These are phyloP conservation scores for Chitala chitala DNA, from an alignment of 2,113 vertebrate genomes.

Conservation along the genomic window DNA sequence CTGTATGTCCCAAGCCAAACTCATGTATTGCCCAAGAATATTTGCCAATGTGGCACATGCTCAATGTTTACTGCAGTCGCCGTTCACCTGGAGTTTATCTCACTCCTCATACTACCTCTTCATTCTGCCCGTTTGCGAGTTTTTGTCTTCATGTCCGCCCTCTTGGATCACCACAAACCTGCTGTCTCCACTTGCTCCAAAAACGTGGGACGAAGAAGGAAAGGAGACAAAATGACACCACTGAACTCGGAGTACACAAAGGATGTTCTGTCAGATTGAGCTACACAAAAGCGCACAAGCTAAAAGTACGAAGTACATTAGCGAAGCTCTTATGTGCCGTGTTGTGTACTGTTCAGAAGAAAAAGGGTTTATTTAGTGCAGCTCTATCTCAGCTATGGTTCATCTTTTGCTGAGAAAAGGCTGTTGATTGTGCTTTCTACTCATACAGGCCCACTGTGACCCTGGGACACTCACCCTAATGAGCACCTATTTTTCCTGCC, in stretches of 20 bases:
- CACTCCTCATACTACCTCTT: background rate
- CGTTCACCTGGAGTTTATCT: background rate
- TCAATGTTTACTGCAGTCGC: background rate
- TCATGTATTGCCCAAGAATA: conserved; percentile 7
- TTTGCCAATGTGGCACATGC: background rate
- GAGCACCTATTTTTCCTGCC: background rate
- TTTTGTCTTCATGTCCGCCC: background rate
- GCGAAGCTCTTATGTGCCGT: conserved; percentile 42
- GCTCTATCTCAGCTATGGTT: too few species aligned
- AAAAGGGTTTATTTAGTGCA: background rate
- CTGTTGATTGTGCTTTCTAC: background rate
- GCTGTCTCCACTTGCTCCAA: background rate
- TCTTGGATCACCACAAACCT: conserved; percentile 3
- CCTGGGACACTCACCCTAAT: background rate
- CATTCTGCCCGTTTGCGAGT: background rate
- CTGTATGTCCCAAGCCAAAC: background rate
- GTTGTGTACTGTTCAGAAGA: conserved; percentile 40
- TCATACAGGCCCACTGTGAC: background rate
- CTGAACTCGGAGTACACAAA: too few species aligned
- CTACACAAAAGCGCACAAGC: conserved; percentile 14
- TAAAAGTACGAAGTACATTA: conserved; percentile 50
- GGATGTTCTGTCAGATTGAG: conserved; percentile 52
- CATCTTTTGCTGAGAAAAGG: background rate
- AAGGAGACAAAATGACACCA: too few species aligned
- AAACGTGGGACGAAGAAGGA: too few species aligned